phyloP scores from a whole-genome alignment of 2,113 vertebrate genomes.

The Muntiacus reevesi region DNA sequence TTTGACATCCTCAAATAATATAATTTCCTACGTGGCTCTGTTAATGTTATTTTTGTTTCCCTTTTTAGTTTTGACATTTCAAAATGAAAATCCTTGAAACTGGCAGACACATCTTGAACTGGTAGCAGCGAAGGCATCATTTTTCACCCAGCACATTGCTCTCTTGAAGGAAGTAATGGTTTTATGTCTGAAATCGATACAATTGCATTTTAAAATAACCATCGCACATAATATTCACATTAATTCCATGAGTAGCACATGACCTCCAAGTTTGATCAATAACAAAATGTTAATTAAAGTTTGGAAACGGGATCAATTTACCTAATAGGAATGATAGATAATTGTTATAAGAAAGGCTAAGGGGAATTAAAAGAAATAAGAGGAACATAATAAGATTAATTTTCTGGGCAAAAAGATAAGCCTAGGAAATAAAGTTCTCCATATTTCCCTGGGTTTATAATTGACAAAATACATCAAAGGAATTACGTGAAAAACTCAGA shows the following conservation, averaged over 20 bases:
- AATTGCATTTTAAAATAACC: conserved; percentile 66
- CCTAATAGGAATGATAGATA: conserved; percentile 51
- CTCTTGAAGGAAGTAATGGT: conserved; percentile 50
- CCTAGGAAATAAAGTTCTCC: neutral
- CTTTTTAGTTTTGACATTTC: conserved; percentile 73
- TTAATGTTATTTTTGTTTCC: conserved; percentile 72
- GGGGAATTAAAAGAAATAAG: conserved; percentile 25
- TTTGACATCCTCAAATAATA: conserved; percentile 73
- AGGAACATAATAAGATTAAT: neutral
- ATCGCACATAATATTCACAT: conserved; percentile 58
- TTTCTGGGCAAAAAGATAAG: neutral
- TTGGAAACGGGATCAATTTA: conserved; percentile 61
- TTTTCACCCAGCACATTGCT: conserved; percentile 51
- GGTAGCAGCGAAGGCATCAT: conserved; percentile 18
- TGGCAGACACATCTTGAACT: conserved; percentile 54
- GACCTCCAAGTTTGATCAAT: conserved; percentile 60
- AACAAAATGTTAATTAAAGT: conserved; percentile 67
- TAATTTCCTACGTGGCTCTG: conserved; percentile 64
- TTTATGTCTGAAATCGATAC: conserved; percentile 60
- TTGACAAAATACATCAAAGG: neutral
- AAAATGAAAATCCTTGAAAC: conserved; percentile 65
- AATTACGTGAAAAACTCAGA: neutral
- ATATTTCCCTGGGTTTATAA: conserved; percentile 17
- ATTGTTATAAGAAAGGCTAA: conserved; percentile 15
- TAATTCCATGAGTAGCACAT: conserved; percentile 32